A percentile compares a stretch with the other conserved stretches of the same genome.
phyloP scores from a whole-genome alignment of 92 coral and sea anemone genomes.

The Micromussa lordhowensis region DNA sequence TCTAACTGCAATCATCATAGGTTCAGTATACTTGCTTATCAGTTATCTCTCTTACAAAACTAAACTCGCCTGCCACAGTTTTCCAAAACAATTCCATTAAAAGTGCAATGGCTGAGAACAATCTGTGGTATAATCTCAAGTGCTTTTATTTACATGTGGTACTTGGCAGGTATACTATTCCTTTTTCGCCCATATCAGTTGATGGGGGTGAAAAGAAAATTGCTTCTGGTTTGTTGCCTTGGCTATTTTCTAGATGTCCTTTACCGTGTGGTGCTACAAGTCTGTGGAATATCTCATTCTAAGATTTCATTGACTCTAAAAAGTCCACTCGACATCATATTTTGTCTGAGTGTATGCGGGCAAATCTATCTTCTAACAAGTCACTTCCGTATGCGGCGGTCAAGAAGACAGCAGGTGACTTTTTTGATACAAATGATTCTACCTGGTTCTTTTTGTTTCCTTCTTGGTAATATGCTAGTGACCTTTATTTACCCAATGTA shows the following conservation, averaged over 20 bases:
- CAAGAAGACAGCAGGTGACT: neutral
- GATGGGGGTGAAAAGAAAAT: neutral
- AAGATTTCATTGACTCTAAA: neutral
- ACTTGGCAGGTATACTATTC: neutral
- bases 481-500: neutral
- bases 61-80: neutral
- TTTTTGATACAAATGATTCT: neutral
- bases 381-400: neutral
- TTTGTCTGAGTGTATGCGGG: neutral
- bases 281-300: neutral
- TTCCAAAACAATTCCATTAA: neutral
- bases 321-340: neutral
- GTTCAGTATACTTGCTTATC: neutral
- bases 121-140: neutral
- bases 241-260: neutral
- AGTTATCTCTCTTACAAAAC: neutral
- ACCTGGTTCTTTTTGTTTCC: neutral
- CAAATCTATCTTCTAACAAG: neutral
- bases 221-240: neutral
- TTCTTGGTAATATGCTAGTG: too few relatives aligned
- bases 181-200: neutral
- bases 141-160: neutral
- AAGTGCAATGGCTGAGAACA: neutral
- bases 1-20: neutral
- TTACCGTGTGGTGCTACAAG: neutral